These are phyloP conservation scores for Psix sp. DNA, from an alignment of 1,140 invertebrate species.

Conservation along the genomic window DNA sequence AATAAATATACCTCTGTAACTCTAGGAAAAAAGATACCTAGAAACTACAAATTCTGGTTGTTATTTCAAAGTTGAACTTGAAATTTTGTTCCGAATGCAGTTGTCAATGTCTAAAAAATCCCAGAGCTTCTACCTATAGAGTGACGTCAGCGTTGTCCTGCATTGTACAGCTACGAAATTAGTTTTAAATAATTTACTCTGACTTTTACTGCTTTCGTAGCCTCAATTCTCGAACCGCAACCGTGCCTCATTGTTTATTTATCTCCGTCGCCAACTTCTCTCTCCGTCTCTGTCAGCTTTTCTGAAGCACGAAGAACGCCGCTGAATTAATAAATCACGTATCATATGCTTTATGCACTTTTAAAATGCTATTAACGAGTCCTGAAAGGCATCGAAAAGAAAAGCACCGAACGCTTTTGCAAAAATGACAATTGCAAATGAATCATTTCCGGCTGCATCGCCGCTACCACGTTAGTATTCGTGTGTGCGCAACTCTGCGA, in stretches of 20 bases:
- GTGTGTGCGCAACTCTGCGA: slow-evolving; percentile 36
- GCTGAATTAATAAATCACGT: no score
- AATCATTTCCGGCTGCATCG: slow-evolving; percentile 73
- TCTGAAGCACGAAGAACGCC: no score
- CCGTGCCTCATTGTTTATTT: slow-evolving; percentile 14
- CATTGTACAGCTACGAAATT: slow-evolving; percentile 9
- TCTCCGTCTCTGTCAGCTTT: no score
- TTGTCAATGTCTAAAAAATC: background rate
- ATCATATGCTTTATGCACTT: no score
- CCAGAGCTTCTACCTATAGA: slow-evolving; percentile 1
- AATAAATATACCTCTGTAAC: no score
- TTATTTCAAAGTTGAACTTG: no score
- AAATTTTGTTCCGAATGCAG: no score
- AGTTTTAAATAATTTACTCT: slow-evolving; percentile 18
- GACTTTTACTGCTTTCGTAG: slow-evolving; percentile 15
- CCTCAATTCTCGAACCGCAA: slow-evolving; percentile 19
- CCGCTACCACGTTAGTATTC: slow-evolving; percentile 44
- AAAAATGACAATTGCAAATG: slow-evolving; percentile 75
- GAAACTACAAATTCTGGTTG: no score
- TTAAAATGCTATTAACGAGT: no score
- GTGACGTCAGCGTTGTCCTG: slow-evolving; percentile 22
- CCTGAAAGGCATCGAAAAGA: no score
- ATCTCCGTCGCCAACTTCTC: no score
- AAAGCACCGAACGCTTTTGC: slow-evolving; percentile 17
- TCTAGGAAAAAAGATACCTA: no score